Percentiles rank a stretch among this genome's conserved stretches.
These are phyloP conservation scores for Radopholus similis DNA, from an alignment of 1,140 invertebrate species.

Conservation along the genomic window DNA sequence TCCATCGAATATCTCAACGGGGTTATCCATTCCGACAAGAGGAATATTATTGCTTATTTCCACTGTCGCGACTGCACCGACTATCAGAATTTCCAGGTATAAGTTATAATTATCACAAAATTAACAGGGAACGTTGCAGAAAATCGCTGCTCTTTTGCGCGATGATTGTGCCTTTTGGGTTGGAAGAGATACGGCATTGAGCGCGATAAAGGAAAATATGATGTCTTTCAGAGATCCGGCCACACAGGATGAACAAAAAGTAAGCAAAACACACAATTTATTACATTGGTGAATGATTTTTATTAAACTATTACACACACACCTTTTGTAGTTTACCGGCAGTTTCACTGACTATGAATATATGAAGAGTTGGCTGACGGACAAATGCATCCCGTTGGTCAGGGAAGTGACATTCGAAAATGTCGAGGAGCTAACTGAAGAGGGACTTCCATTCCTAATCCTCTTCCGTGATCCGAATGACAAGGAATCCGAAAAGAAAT, in stretches of 20 bases:
- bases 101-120: background rate
- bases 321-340: slow-evolving; percentile 60
- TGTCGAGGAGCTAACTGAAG: slow-evolving; percentile 91
- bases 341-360: slow-evolving; percentile 63
- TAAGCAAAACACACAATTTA: slow-evolving; percentile 20
- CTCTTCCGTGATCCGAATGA: slow-evolving; percentile 73
- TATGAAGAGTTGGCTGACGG: slow-evolving; percentile 76
- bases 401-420: slow-evolving; percentile 96
- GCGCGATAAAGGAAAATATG: slow-evolving; percentile 43
- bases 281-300: background rate
- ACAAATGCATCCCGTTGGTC: slow-evolving; percentile 71
- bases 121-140: slow-evolving; percentile 43
- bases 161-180: slow-evolving; percentile 57
- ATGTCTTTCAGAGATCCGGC: slow-evolving; percentile 52
- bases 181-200: slow-evolving; percentile 36
- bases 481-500: slow-evolving; percentile 54
- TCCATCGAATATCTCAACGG: slow-evolving; percentile 35
- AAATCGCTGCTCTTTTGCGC: slow-evolving; percentile 52
- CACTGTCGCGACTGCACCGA: slow-evolving; percentile 46
- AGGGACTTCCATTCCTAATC: slow-evolving; percentile 95
- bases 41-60: slow-evolving; percentile 56
- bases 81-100: slow-evolving; percentile 55
- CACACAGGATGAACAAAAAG: slow-evolving; percentile 52
- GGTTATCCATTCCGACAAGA: slow-evolving; percentile 44
- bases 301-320: slow-evolving; percentile 1